Evolutionary conservation across 2,797 vertebrate genomes (phyloP), one percentile per base, ranked within the genome.

Genomic region (Phylloscopus collybita): DNA sequence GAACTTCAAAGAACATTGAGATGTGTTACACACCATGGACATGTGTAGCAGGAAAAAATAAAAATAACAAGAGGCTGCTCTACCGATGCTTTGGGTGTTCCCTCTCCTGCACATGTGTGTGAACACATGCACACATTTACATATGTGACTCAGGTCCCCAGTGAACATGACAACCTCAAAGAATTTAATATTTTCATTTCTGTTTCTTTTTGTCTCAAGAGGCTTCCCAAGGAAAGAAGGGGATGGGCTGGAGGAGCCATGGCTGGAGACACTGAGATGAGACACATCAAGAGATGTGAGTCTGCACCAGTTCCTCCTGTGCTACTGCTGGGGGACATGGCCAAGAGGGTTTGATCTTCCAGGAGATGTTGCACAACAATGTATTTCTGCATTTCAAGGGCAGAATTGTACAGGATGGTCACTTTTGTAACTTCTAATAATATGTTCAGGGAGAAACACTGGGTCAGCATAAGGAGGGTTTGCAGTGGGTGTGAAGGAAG

Each of bases 1-100:
- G 42, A 96, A 89, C 95, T 97, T 97, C 95, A 97, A 97, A 96
- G 96, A 56, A 71, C 2, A 0, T 40, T 74, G 90, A 96, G 95
- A 93, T 92, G 75, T 74, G 88, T 89, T 87, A 91, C 90, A 69
- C 88, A 69, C 53, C 65, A 11, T 10, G 69, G 94, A 94, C 93
- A 92, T 94, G 93, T 73, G 80, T 64, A 78, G 40, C 62, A 78
- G 65, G 49, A 34, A 76, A 91, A 81, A 92, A 81, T 38, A 53
- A 83, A 95, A 80, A 30, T 40, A 64, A 19, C 17, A 34, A 54
- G 73, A n/a, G 40, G 36, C 27, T 66, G 17, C 57, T 73, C 15
- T 56, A 13, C 25, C 10, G 9, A 3, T 22, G 44, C 38, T 88
- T 69, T 60, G 67, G 69, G 53, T 69, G 76, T 60, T 57, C 64